Base-by-base conservation (phyloP, 2,797 vertebrate genomes). In the Helarctos malayanus region DNA sequence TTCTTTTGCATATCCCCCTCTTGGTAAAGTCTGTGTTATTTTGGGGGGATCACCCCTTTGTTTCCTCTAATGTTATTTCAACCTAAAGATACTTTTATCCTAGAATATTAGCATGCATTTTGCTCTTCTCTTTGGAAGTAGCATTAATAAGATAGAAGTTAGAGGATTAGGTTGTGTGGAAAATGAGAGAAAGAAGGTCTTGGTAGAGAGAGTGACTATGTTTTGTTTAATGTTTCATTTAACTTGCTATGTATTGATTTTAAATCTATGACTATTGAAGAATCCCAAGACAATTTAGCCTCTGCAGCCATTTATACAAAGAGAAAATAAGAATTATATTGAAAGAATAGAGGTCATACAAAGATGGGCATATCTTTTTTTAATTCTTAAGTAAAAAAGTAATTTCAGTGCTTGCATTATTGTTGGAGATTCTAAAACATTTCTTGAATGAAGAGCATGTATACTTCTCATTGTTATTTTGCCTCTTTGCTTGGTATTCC, bases 251-350 rank as follows among this genome's bases (percentile, higher is more conserved):
- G 23, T 94, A 73, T 57, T 94, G 89, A 80, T 96, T 71, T 84
- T 75, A 81, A 94, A 35, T 84, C 83, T 96, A 0, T 85, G 83
- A 69, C 83, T 86, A 69, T 91, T 95, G 57, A 86, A 94, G 94
- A 97, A 94, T 32, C 78, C 84, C 84, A 8, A 81, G 95, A 91
- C 61, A 81, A 78, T 81, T 95, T 95, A 83, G 38, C 88, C 57
- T 95, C 69, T 93, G 79, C 71, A 95, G 86, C 57, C 85, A 73
- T 73, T 96, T 94, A 59, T 68, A 54, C 69, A 89, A 57, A 93
- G 75, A 96, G 52, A 93, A 97, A 56, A 80, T 92, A 96, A 95
- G 45, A 45, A 88, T 94, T 92, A 25, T 80, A 79, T 68, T 95
- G 29, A 81, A 71, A 93, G 76, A 85, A 69, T 57, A 91, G 54